phyloP scores from a whole-genome alignment of 2,888 invertebrate genomes.

The Chorisops tibialis region DNA sequence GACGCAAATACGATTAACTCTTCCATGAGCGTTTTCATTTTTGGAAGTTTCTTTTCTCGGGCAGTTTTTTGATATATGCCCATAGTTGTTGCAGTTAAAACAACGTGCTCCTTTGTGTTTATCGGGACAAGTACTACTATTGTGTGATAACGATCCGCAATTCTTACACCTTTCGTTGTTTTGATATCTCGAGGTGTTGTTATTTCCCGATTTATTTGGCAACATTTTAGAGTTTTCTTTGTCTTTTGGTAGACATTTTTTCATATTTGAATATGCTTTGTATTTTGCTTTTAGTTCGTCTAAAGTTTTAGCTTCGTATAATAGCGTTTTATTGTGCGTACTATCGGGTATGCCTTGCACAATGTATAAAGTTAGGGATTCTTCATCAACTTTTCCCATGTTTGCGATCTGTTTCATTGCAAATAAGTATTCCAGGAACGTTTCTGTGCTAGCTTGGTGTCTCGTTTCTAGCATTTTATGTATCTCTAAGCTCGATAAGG shows the following conservation, averaged over 20 bases:
- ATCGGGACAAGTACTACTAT: constrained; percentile 16
- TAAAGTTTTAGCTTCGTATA: constrained; percentile 18
- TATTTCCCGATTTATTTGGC: neutral
- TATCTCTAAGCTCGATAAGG: neutral
- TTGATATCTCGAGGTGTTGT: neutral
- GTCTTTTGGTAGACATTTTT: neutral
- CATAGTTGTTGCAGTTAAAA: constrained; percentile 40
- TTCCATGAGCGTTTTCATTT: too few relatives aligned
- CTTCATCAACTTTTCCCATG: neutral
- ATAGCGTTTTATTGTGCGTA: constrained; percentile 24
- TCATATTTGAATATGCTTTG: constrained; percentile 6
- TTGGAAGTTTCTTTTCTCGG: neutral
- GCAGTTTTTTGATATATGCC: constrained; percentile 35
- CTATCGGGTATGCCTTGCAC: constrained; percentile 11
- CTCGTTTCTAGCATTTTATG: neutral
- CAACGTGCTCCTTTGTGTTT: constrained; percentile 21
- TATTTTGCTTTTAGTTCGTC: constrained; percentile 24
- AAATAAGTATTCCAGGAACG: neutral
- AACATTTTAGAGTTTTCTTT: neutral
- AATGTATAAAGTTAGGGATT: constrained; percentile 1
- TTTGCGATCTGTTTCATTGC: neutral
- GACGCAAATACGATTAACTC: neutral
- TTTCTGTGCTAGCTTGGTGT: neutral
- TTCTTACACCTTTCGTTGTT: constrained; percentile 26
- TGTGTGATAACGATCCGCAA: constrained; percentile 26